Evolutionary conservation across 2,888 invertebrate species (phyloP), one percentile per base, ranked within the genome.

Genomic region (Loripinus fragilis): DNA sequence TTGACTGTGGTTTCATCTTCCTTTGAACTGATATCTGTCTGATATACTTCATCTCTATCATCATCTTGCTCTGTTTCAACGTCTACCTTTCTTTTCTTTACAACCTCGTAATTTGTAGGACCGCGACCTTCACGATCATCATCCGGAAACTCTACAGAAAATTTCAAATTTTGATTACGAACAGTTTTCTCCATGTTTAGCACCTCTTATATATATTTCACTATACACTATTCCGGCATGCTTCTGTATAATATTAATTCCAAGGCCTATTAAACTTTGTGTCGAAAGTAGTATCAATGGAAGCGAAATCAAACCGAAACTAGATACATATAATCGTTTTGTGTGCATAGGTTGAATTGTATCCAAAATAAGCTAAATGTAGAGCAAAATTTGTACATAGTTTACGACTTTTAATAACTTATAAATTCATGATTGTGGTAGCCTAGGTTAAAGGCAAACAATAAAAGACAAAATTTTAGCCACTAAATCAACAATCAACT

Each of bases 91-190:
- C 60, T 60, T 5, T 33, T 30, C 33, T 60, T 60, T 5, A 60
- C 60, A 20, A 60, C 33, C 17, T 60, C 60, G 20, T 60, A 60
- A 33, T 33, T 60, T 60, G 60, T 60, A 15, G 28, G 28, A 33
- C 60, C 60, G 17, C 2, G 33, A 60, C 33, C 28, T 33, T 60
- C 60, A 3, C 60, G 30, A 20, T 60, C 33, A 0, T 76, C 79
- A 30, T 79, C 67, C 30, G 76, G 71, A 52, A 79, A 76, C 42
- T 82, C 82, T 20, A 82, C 82, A 33, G 76, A 74, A 68, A 82
- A 82, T 52, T 78, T 81, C 38, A 82, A 52, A 65, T 82, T 76
- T 64, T 76, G 74, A 12, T 74, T 71, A 23, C 65, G 70, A 33
- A 82, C 71, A 20, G 71, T 71, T 69, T 82, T 82, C 23, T 75